Evolutionary conservation across 2,888 invertebrate species (phyloP), one percentile per base, ranked within the genome.

Genomic region (Willowsia nigromaculata): DNA sequence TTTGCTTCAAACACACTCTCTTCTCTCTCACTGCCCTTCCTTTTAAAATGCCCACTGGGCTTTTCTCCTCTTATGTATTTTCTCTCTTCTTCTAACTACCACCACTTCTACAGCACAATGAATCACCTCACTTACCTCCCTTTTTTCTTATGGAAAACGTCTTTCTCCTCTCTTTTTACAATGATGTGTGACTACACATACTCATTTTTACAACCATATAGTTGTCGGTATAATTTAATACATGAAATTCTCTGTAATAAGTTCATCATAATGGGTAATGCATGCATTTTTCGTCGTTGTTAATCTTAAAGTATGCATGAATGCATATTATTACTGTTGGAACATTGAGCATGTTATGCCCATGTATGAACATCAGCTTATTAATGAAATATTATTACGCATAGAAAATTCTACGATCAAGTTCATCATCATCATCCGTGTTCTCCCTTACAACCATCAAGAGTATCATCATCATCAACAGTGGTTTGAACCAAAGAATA

Each of bases 381-480:
- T 88, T 88, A 88, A 88, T 88, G 83, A 83, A 88, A 83, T 88
- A 88, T 88, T 76, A 88, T 88, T 53, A 74, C 37, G 27, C n/a
- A 68, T 27, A 62, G 30, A 62, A n/a, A 22, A 40, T 68, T 40
- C 62, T n/a, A 40, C 11, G 37, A 68, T 68, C 22, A 37, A 18
- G 7, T n/a, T 68, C 13, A 1, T 68, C 65, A 18, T 68, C 33
- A 33, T 33, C 65, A n/a, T 37, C 33, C 9, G 27, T 27, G 30
- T 30, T 74, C 22, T 13, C 25, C 43, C 27, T 50, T 25, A n/a
- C 37, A 37, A 33, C 68, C 7, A 62, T 71, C 56, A n/a, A 50
- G n/a, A 50, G 5, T 6, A 50, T 50, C 18, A 56, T 56, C 25
- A 22, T 82, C 81, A 83, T 50, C 50, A 83, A 53, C 68, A 68